Conservation (phyloP, 2,797 vertebrate genomes). For the Cuculus canorus region DNA sequence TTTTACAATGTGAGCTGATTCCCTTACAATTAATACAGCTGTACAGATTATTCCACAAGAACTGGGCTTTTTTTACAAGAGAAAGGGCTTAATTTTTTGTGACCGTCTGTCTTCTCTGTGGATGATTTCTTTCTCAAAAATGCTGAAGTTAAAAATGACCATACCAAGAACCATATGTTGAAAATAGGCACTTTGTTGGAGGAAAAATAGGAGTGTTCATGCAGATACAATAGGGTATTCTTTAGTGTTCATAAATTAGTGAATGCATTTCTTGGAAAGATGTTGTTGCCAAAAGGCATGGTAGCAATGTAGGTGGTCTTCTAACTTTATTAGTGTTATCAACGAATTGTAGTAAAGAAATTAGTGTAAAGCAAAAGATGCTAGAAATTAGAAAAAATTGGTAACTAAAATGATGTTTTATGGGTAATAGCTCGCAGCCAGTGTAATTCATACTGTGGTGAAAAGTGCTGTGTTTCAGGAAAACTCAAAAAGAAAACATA, state of each 20-base stretch:
- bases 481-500: neutral
- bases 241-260: neutral
- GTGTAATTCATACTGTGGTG: neutral
- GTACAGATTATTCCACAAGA: neutral
- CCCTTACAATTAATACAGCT: neutral
- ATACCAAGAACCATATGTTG: neutral
- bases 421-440: neutral
- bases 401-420: neutral
- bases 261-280: slow-evolving; percentile 15
- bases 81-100: neutral
- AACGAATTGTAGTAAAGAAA: neutral
- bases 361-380: neutral
- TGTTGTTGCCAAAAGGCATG: neutral
- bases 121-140: neutral
- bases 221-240: neutral
- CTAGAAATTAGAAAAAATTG: neutral
- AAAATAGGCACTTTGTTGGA: neutral
- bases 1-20: neutral
- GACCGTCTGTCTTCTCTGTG: neutral
- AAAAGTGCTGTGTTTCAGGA: neutral
- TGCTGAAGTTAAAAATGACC: neutral
- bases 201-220: neutral
- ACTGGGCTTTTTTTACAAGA: neutral
- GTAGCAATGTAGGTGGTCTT: neutral
- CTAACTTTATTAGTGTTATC: neutral